Percentiles rank a stretch among this genome's conserved stretches.
These are phyloP conservation scores for Nephrotoma flavescens DNA, from an alignment of 2,888 invertebrate species.

Conservation along the genomic window DNA sequence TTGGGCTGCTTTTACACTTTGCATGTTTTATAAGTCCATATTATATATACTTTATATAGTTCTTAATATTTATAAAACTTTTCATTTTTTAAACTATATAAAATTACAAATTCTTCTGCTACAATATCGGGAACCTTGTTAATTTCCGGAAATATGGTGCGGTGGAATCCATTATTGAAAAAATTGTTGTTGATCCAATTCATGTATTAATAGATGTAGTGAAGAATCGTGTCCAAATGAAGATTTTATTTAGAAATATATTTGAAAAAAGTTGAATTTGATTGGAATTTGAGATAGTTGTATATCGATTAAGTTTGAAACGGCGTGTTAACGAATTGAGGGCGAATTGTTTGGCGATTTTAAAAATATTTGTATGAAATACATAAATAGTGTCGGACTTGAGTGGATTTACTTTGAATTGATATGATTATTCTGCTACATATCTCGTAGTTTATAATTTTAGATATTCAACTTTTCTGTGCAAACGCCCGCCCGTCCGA, in stretches of 20 bases:
- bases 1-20: constrained; percentile 3
- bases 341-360: background rate
- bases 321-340: background rate
- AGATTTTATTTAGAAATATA: background rate
- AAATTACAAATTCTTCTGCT: background rate
- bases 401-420: background rate
- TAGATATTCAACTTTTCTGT: background rate
- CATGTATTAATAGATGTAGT: background rate
- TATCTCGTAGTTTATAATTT: background rate
- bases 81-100: background rate
- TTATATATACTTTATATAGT: background rate
- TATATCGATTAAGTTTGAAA: background rate
- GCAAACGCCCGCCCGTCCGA: background rate
- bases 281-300: background rate
- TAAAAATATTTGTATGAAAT: background rate
- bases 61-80: background rate
- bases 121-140: background rate
- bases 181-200: background rate
- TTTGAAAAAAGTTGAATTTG: background rate
- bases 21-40: background rate
- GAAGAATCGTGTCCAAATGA: background rate
- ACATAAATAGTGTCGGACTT: background rate
- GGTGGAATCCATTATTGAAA: background rate
- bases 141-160: background rate
- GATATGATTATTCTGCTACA: background rate